Base-by-base conservation (phyloP, 2,797 vertebrate genomes). In the Lycodopsis pacificus region DNA sequence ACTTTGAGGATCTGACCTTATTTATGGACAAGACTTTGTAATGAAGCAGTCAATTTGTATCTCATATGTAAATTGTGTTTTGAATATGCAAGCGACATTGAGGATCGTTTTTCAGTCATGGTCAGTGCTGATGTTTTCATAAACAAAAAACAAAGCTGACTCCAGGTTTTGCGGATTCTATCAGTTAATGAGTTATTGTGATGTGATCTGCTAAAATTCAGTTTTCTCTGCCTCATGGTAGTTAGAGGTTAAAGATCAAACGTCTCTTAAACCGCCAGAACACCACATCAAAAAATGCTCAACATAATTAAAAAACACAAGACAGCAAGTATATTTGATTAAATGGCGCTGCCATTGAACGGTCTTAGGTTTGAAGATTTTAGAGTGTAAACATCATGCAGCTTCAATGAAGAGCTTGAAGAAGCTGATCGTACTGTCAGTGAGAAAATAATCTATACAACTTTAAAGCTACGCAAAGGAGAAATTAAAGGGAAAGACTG, bases 21-120 rank as follows among this genome's bases (percentile, higher is more conserved):
- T 30, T 44, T 63, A 15, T 15, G 20, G 27, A n/a, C 2, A 5
- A 48, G 7, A 66, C 2, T 74, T 73, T 32, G 7, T 27, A 30
- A 36, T 1, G 17, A 63, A 42, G 56, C 2, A 1, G 22, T 1
- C n/a, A 7, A 53, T 79, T 82, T 80, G 81, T 76, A 69, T 79
- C 66, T 63, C 11, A 59, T 27, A 54, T 68, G 61, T 34, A 71
- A 71, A 70, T 62, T 17, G 3, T 5, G 13, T 83, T 83, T 86
- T 88, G 82, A 86, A 89, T 88, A 86, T 84, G 73, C 75, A 86
- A 79, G 80, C 79, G 38, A 73, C 67, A 81, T 1, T 49, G n/a
- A 71, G 82, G 78, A 75, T 88, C 62, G 58, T 49, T 57, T 89
- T 81, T 38, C 81, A 67, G 1, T 17, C 7, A 56, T 65, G 34